A percentile compares a stretch with the other conserved stretches of the same genome.
phyloP scores from a whole-genome alignment of 2,888 invertebrate species.

The Tribolium freemani region DNA sequence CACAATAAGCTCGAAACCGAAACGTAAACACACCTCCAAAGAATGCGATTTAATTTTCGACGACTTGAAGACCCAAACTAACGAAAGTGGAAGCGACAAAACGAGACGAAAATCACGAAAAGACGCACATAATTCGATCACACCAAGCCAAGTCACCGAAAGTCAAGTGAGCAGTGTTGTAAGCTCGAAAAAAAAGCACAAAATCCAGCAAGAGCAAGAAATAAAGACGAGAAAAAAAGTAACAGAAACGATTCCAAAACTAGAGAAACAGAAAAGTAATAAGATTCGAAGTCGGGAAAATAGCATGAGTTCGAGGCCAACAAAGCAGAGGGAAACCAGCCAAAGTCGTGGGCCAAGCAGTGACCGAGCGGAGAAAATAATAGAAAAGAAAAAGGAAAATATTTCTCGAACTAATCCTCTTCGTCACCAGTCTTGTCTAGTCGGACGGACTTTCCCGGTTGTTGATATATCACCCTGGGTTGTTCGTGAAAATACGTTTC shows the following conservation, averaged over 20 bases:
- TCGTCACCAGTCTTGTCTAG: slow-evolving; percentile 11
- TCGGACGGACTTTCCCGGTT: slow-evolving; percentile 7
- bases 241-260: neutral
- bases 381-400: slow-evolving; percentile 1
- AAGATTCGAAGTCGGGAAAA: neutral
- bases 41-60: neutral
- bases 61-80: neutral
- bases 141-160: neutral
- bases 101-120: neutral
- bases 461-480: neutral
- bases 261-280: neutral
- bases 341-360: neutral
- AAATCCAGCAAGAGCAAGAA: neutral
- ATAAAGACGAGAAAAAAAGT: neutral
- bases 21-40: neutral
- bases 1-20: neutral
- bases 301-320: neutral
- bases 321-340: no score
- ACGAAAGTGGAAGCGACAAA: neutral
- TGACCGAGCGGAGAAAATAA: neutral
- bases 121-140: neutral
- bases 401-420: neutral
- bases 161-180: neutral
- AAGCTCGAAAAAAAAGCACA: neutral
- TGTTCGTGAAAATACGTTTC: neutral